Evolutionary conservation across 2,888 invertebrate species (phyloP), one percentile per base, ranked within the genome.

Genomic region (Gastracanthus pulcherrimus): DNA sequence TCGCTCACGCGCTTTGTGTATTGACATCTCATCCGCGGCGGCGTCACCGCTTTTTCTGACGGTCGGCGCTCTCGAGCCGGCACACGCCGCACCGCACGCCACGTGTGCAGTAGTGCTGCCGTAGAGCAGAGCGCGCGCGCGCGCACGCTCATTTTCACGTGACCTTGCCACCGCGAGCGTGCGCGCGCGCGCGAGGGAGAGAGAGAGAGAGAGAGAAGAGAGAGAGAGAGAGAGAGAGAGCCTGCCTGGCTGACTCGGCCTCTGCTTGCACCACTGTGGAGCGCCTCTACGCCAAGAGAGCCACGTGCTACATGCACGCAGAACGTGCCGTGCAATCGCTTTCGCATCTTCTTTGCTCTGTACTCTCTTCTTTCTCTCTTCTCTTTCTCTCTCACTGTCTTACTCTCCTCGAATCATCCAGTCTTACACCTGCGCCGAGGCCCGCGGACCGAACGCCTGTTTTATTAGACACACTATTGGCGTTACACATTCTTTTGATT

Each of bases 1-100:
- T 2, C 60, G 13, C 48, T 48, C 66, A 51, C 29, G 26, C 66
- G 36, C 58, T 23, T 34, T 45, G 77, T 81, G 77, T 83, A 84
- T 84, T 79, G 85, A 84, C 86, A 84, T 85, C 82, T 72, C 71
- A 82, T 84, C 82, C 76, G 38, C 76, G 58, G 55, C n/a, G n/a
- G n/a, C n/a, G 36, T 13, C 48, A 62, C 19, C 11, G 58, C 76
- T 41, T 76, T 66, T 51, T 64, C 26, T 11, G n/a, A 26, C 67
- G 66, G 55, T 26, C 55, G 55, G 55, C 55, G 55, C 23, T 51
- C 51, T 51, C 41, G 2, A 4, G 19, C n/a, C n/a, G n/a, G n/a
- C n/a, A n/a, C n/a, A n/a, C n/a, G n/a, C n/a, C n/a, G n/a, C 51
- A 9, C 5, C 5, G n/a, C 23, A 19, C 7, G 51, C 19, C 38